Percentiles rank a stretch among this genome's conserved stretches.
Evolutionary conservation across 2,888 invertebrate genomes (phyloP).

Genomic region (Agrotis exclamationis): DNA sequence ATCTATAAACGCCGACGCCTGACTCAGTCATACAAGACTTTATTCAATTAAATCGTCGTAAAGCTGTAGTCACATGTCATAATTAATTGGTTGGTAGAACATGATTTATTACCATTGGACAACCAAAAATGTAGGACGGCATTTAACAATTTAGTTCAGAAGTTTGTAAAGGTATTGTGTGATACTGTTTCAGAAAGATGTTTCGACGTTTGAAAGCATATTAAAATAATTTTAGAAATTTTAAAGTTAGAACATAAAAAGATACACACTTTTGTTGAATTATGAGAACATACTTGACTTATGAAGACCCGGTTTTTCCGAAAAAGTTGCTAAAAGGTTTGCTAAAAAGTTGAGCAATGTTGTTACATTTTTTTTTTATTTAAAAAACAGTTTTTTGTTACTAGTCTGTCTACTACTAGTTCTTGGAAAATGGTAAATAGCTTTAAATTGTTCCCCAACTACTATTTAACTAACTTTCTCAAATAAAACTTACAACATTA

Average conservation of each 20-base stretch:
- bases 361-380: too few relatives aligned
- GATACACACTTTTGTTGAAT: neutral
- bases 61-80: constrained; percentile 13
- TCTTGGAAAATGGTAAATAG: too few relatives aligned
- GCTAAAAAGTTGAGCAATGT: too few relatives aligned
- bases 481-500: too few relatives aligned
- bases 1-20: neutral
- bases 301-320: neutral
- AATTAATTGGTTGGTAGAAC: constrained; percentile 3
- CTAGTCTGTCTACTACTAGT: too few relatives aligned
- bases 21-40: neutral
- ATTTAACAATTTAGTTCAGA: neutral
- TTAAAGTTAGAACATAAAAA: neutral
- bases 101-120: constrained; percentile 19
- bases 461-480: too few relatives aligned
- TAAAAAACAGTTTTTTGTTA: too few relatives aligned
- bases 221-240: too few relatives aligned
- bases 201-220: too few relatives aligned
- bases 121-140: neutral
- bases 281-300: neutral
- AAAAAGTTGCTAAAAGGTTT: too few relatives aligned
- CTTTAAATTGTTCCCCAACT: too few relatives aligned
- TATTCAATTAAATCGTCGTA: constrained; percentile 29
- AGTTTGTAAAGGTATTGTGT: neutral
- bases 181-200: neutral